Evolutionary conservation across 2,797 vertebrate species (phyloP).

Genomic region (Labeo calbasu): DNA sequence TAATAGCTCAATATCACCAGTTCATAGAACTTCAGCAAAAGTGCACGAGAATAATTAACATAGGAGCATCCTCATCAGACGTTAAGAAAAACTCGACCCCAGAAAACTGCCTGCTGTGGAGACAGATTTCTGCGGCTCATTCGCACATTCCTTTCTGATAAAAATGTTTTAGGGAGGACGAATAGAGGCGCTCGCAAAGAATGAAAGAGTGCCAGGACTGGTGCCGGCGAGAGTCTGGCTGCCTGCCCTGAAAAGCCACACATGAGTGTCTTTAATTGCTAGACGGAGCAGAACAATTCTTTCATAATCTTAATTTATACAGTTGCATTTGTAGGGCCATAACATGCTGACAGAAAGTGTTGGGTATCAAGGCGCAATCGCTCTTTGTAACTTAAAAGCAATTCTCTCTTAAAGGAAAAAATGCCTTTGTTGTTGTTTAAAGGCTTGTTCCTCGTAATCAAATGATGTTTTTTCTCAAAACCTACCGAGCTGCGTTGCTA

Average conservation of each 20-base stretch:
- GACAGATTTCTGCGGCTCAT: constrained; percentile 69
- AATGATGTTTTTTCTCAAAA: not conserved
- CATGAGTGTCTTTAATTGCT: constrained; percentile 89
- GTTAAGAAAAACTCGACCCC: constrained; percentile 46
- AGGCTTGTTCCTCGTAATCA: constrained; percentile 11
- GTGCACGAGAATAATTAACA: constrained; percentile 50
- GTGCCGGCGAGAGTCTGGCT: constrained; percentile 87
- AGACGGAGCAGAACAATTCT: constrained; percentile 90
- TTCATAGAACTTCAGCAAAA: not conserved
- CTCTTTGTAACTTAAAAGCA: constrained; percentile 63
- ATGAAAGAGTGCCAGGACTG: constrained; percentile 84
- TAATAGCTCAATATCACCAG: not conserved
- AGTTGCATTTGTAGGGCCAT: constrained; percentile 71
- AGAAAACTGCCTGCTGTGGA: constrained; percentile 58
- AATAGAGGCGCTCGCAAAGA: constrained; percentile 81
- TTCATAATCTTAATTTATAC: constrained; percentile 80
- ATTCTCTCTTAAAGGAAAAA: constrained; percentile 59
- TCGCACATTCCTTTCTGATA: constrained; percentile 81
- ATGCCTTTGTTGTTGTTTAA: constrained; percentile 67
- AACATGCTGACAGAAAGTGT: constrained; percentile 71
- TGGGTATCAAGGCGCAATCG: constrained; percentile 67
- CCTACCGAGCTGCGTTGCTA: not conserved
- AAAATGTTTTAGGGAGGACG: constrained; percentile 79
- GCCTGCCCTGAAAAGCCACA: constrained; percentile 87
- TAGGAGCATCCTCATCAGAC: constrained; percentile 65